phyloP scores from a whole-genome alignment of 2,888 invertebrate species.

The Tricholauxania praeusta region DNA sequence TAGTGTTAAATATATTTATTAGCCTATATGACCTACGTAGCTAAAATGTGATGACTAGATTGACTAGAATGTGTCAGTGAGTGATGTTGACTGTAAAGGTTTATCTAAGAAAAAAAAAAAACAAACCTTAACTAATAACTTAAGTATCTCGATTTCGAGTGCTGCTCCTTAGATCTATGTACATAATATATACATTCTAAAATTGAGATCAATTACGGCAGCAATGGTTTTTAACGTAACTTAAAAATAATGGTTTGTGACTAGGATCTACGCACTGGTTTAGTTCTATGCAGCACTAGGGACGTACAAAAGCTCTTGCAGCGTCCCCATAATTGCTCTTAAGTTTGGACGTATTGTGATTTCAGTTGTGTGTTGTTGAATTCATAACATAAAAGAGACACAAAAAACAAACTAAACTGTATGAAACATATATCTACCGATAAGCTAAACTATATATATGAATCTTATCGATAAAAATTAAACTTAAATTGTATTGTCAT shows the following conservation, averaged over 20 bases:
- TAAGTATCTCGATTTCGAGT: too few species aligned
- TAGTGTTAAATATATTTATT: background rate
- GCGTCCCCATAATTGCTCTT: slow-evolving; percentile 27
- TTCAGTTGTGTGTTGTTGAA: slow-evolving; percentile 38
- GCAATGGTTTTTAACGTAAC: background rate
- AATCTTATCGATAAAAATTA: slow-evolving; percentile 27
- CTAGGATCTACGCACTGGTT: slow-evolving; percentile 52
- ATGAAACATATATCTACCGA: slow-evolving; percentile 36
- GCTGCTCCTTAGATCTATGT: too few species aligned
- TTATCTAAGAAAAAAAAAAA: slow-evolving; percentile 10
- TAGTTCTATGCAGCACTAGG: background rate
- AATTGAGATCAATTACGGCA: slow-evolving; percentile 20
- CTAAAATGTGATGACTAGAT: slow-evolving; percentile 26
- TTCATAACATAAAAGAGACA: slow-evolving; percentile 25
- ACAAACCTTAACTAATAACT: background rate
- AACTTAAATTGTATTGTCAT: slow-evolving; percentile 33
- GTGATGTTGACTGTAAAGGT: slow-evolving; percentile 17
- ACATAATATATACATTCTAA: background rate
- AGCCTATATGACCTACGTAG: slow-evolving; percentile 25
- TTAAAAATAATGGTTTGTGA: slow-evolving; percentile 41
- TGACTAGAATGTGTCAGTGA: slow-evolving; percentile 32
- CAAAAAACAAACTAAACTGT: slow-evolving; percentile 8
- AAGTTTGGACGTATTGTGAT: slow-evolving; percentile 56
- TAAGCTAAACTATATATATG: slow-evolving; percentile 23
- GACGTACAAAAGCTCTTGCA: slow-evolving; percentile 2